Evolutionary conservation across 2,888 invertebrate genomes (phyloP).

Genomic region (Dryobotodes eremita): DNA sequence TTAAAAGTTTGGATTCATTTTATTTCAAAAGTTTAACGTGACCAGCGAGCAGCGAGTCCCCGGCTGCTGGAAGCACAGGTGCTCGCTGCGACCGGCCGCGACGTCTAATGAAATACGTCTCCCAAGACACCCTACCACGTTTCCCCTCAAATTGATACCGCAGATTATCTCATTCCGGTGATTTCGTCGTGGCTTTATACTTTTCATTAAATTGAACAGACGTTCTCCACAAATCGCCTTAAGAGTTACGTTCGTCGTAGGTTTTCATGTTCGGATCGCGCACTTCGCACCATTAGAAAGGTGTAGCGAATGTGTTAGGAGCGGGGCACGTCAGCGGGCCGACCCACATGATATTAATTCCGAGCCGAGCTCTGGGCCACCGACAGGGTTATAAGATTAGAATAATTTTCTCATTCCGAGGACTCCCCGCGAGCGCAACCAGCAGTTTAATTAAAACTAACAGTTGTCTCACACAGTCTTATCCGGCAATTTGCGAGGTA

Average conservation of each 20-base stretch:
- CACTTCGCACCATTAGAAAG: conserved; percentile 37
- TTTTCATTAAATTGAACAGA: conserved; percentile 87
- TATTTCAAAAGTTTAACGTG: conserved; percentile 65
- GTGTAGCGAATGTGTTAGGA: conserved; percentile 50
- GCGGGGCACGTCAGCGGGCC: conserved; percentile 68
- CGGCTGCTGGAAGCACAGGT: conserved; percentile 73
- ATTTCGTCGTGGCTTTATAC: conserved; percentile 83
- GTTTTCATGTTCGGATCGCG: conserved; percentile 64
- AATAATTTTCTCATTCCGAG: conserved; percentile 90
- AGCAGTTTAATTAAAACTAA: conserved; percentile 91
- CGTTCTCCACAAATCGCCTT: conserved; percentile 79
- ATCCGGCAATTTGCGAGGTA: conserved; percentile 91
- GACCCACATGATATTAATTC: conserved; percentile 86
- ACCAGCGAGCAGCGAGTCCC: conserved; percentile 45
- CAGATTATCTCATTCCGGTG: conserved; percentile 85
- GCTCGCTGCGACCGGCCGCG: conserved; percentile 69
- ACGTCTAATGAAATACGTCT: conserved; percentile 86
- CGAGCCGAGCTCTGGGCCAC: conserved; percentile 83
- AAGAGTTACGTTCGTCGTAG: conserved; percentile 69
- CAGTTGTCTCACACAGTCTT: conserved; percentile 91
- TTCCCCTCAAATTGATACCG: conserved; percentile 86
- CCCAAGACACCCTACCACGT: conserved; percentile 81
- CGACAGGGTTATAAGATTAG: conserved; percentile 90
- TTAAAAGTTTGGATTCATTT: conserved; percentile 60
- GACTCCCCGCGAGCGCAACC: conserved; percentile 88